Percentiles rank a stretch among this genome's conserved stretches.
phyloP scores from a whole-genome alignment of 2,113 vertebrate species.

The Malurus elegans region DNA sequence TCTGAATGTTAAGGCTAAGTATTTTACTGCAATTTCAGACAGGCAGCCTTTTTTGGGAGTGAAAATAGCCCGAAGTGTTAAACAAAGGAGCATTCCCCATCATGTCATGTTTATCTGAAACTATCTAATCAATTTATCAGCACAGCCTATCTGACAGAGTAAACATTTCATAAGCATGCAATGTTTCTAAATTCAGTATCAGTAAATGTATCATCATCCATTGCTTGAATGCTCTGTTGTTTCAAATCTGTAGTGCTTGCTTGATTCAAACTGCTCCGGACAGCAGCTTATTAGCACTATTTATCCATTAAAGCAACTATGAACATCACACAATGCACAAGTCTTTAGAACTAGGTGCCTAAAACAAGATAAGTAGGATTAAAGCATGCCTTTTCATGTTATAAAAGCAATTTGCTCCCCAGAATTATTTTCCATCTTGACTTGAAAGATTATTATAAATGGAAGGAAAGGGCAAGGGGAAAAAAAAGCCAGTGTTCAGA shows the following conservation, averaged over 20 bases:
- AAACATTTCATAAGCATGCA: background rate
- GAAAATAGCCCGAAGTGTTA: background rate
- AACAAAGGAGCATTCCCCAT: background rate
- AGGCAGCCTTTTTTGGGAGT: accelerated
- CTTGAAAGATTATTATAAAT: background rate
- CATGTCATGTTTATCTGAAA: background rate
- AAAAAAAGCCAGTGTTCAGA: background rate
- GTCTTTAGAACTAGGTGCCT: background rate
- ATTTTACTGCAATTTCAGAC: background rate
- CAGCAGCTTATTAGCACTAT: background rate
- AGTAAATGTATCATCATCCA: background rate
- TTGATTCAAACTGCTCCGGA: background rate
- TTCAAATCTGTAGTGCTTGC: background rate
- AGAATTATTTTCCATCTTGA: background rate
- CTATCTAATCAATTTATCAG: background rate
- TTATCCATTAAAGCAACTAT: background rate
- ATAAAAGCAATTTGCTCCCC: background rate
- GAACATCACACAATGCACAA: background rate
- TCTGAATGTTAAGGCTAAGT: background rate
- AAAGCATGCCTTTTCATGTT: background rate
- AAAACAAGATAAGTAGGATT: background rate
- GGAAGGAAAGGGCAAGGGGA: background rate
- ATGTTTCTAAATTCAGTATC: background rate
- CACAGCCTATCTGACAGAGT: background rate
- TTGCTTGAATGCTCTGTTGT: background rate